Base-by-base conservation (phyloP, 92 coral and sea anemone genomes). In the Palythoa grandis region DNA sequence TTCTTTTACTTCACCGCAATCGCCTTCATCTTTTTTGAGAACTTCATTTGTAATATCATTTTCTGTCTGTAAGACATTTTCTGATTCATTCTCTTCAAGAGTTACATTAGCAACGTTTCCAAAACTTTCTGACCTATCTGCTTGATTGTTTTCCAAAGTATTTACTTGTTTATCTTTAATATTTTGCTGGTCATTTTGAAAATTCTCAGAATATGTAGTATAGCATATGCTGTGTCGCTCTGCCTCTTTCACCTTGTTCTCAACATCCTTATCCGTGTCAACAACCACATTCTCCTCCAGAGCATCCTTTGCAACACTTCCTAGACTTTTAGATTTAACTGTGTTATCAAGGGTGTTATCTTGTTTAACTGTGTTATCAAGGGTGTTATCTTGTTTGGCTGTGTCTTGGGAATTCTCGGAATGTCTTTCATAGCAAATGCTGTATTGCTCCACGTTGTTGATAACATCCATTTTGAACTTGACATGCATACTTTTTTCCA, bases 41-140 rank as follows among this genome's bases (percentile, higher is more conserved):
- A 78, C 58, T 15, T 60, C 72, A 37, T 60, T 17, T 7, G 13
- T 19, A 19, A 50, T n/a, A n/a, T 13, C 24, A 77, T 38, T 43
- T 58, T 61, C 83, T 78, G 47, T n/a, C 53, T 78, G 72, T 37
- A 35, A 57, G 58, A n/a, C 54, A 11, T 61, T 11, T 58, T 78
- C 53, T 58, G 17, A 16, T 35, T 58, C 54, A 39, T 63, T 63
- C 29, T 63, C 69, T n/a, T 63, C 69, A 63, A 63, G 35, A n/a
- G 24, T 63, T 0, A 19, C 69, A 7, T 20, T 23, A 63, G 25
- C 25, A 63, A 17, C 69, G 22, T 63, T 63, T 63, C 29, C 69
- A 19, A 63, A 63, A 63, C 69, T 6, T 63, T 19, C 19, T 12
- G 3, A 4, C 2, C 29, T 6, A 63, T 19, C 22, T 23, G 69